Evolutionary conservation across 2,888 invertebrate species (phyloP).

Genomic region (Andricus curvator): DNA sequence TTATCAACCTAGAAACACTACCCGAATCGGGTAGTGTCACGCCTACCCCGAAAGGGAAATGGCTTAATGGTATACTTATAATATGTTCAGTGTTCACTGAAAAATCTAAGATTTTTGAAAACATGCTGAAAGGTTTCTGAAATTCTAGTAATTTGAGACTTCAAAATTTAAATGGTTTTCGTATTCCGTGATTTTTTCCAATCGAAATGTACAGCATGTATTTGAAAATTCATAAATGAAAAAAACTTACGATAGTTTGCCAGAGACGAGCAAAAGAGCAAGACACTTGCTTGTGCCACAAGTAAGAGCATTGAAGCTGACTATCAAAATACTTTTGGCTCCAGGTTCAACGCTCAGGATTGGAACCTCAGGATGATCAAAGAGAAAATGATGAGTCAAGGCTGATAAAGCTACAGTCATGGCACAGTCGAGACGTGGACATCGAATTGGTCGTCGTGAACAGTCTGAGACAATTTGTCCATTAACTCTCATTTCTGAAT

Average conservation of each 20-base stretch:
- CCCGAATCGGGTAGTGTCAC: too few relatives aligned
- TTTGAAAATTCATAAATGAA: background rate
- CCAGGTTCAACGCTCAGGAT: conserved; percentile 72
- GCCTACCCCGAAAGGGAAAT: too few relatives aligned
- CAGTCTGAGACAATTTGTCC: conserved; percentile 67
- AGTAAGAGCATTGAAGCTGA: conserved; percentile 67
- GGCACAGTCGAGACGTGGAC: conserved; percentile 80
- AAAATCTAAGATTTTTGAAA: too few relatives aligned
- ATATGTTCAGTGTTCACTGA: too few relatives aligned
- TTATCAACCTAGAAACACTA: too few relatives aligned
- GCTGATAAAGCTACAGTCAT: conserved; percentile 80
- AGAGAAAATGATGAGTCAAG: conserved; percentile 80
- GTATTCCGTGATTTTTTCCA: too few relatives aligned
- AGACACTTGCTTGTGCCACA: conserved; percentile 71
- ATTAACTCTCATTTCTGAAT: conserved; percentile 62
- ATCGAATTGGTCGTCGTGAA: conserved; percentile 77
- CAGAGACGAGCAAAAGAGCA: conserved; percentile 72
- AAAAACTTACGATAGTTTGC: conserved; percentile 73
- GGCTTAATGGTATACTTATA: too few relatives aligned
- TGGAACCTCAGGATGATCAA: conserved; percentile 81
- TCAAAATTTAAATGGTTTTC: too few relatives aligned
- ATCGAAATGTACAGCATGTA: background rate
- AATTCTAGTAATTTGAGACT: too few relatives aligned
- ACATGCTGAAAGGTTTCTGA: too few relatives aligned
- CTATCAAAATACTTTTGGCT: conserved; percentile 69